Conservation (phyloP, 2,888 invertebrate species). For the Beris morrisii region DNA sequence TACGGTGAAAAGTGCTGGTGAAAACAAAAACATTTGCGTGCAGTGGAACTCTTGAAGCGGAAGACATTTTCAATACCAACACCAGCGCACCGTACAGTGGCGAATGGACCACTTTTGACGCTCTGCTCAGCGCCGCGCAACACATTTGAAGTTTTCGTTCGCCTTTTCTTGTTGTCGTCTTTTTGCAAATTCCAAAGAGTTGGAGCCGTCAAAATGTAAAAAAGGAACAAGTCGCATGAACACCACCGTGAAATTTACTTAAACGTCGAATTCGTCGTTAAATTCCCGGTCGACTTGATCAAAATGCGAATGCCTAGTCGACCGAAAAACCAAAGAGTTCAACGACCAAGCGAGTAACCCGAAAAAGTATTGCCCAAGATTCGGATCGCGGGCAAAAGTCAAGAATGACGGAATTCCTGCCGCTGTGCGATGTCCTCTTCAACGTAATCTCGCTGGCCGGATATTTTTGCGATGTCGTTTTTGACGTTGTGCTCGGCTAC, state of each 20-base stretch:
- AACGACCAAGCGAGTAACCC: conserved; percentile 38
- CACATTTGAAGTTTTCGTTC: no score
- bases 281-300: no score
- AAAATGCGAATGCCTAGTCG: no score
- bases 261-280: no score
- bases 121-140: neutral
- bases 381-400: neutral
- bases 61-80: neutral
- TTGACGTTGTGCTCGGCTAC: conserved; percentile 84
- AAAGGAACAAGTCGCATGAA: neutral
- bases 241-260: no score
- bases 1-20: neutral
- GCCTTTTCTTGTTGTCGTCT: conserved; percentile 16
- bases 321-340: conserved; percentile 29
- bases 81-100: neutral
- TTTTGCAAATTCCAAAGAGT: conserved; percentile 11
- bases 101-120: conserved; percentile 20
- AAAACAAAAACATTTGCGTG: conserved; percentile 14
- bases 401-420: conserved; percentile 78
- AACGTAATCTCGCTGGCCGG: conserved; percentile 87
- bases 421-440: conserved; percentile 87
- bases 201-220: neutral
- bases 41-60: neutral
- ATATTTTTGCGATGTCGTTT: conserved; percentile 89
- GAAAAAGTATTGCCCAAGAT: conserved; percentile 9